Evolutionary conservation across 2,113 vertebrate genomes (phyloP).

Genomic region (Malurus melanocephalus): DNA sequence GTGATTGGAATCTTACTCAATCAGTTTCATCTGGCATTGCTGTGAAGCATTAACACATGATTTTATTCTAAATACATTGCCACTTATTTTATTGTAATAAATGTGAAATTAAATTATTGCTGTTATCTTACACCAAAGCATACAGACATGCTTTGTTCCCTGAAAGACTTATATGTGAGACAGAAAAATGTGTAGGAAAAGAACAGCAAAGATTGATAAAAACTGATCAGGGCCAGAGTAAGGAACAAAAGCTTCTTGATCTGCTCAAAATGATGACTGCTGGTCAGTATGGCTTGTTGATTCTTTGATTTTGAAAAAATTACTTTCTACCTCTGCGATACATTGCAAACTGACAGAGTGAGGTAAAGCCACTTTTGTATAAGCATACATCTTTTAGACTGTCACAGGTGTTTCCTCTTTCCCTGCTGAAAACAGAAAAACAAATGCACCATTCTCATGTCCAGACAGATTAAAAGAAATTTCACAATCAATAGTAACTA

Average conservation of each 20-base stretch:
- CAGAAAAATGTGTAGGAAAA: not conserved
- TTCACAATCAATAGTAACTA: not conserved
- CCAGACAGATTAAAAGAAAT: not conserved
- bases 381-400: not conserved
- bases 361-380: not conserved
- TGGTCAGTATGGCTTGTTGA: not conserved
- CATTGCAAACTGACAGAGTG: fast-evolving
- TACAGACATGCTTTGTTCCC: not conserved
- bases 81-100: not conserved
- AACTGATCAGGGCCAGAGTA: not conserved
- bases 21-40: not conserved
- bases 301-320: not conserved
- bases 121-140: not conserved
- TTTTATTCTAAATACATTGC: not conserved
- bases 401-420: not conserved
- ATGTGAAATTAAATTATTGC: not conserved
- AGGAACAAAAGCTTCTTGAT: not conserved
- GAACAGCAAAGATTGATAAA: not conserved
- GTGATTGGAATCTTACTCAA: not conserved
- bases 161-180: not conserved
- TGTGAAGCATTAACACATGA: not conserved
- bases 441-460: not conserved
- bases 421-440: not conserved
- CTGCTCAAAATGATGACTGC: not conserved
- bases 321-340: not conserved